Conservation (phyloP, 2,113 vertebrate species). For the Hippocampus barbouri region DNA sequence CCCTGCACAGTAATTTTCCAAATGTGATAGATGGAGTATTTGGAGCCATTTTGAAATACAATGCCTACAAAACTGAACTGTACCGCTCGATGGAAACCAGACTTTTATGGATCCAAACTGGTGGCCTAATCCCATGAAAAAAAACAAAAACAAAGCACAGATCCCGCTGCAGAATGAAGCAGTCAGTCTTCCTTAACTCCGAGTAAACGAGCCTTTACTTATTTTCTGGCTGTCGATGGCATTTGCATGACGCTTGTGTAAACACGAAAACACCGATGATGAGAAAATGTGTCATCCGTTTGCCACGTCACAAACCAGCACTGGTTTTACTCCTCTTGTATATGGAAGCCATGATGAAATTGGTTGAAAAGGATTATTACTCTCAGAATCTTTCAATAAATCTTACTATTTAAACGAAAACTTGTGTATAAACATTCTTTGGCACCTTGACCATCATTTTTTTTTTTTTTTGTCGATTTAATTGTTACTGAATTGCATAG, state of each 20-base stretch:
- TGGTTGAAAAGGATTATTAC: conserved; percentile 55
- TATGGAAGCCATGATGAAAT: conserved; percentile 42
- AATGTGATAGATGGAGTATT: no score
- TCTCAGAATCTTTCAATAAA: conserved; percentile 68
- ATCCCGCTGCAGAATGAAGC: conserved; percentile 1
- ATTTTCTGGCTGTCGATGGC: conserved; percentile 3
- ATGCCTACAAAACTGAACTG: background rate
- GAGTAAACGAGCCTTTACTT: background rate
- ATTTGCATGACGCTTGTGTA: conserved; percentile 49
- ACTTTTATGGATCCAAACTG: background rate
- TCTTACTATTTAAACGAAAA: conserved; percentile 45
- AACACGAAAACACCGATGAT: conserved; percentile 23
- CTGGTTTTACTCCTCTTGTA: conserved; percentile 63
- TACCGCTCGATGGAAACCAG: background rate
- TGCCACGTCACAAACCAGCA: conserved; percentile 43
- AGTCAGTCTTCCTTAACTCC: conserved; percentile 1
- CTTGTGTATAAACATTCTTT: background rate
- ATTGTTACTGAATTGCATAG: background rate
- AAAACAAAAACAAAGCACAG: background rate
- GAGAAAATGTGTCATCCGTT: conserved; percentile 4
- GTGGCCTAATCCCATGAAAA: background rate
- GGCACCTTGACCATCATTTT: background rate
- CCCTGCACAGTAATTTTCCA: background rate
- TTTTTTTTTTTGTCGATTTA: background rate
- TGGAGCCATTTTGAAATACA: no score